Percentiles rank a stretch among this genome's conserved stretches.
Conservation (phyloP, 2,113 vertebrate genomes). For the Gasterosteus nipponicus region DNA sequence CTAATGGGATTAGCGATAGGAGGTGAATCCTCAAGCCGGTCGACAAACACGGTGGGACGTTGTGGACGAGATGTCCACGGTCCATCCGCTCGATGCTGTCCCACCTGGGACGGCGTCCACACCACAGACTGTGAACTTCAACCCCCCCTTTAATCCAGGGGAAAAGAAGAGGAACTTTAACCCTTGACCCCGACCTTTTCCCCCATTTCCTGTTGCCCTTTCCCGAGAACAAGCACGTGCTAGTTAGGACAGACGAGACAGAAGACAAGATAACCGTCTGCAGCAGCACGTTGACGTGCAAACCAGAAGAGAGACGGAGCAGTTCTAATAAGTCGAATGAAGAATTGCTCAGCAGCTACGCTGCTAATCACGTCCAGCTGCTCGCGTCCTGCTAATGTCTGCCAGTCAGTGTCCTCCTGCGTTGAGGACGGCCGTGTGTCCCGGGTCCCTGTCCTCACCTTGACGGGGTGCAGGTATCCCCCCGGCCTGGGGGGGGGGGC, state of each 20-base stretch:
- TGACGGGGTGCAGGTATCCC: conserved; percentile 85
- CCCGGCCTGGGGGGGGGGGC: conserved; percentile 68
- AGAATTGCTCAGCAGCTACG: no score
- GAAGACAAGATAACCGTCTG: no score
- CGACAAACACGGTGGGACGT: no score
- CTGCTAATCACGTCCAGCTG: background rate
- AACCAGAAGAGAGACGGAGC: no score
- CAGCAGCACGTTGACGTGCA: no score
- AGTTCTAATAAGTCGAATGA: no score
- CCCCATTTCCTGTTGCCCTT: no score
- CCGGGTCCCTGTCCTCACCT: conserved; percentile 72
- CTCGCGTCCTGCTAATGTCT: background rate
- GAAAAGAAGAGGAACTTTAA: background rate
- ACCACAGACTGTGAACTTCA: background rate
- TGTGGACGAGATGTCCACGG: no score
- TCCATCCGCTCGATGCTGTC: no score
- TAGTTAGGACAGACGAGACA: no score
- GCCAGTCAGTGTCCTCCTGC: background rate
- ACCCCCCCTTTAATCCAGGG: background rate
- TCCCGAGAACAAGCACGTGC: no score
- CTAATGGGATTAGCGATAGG: background rate
- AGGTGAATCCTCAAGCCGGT: background rate
- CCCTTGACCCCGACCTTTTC: background rate
- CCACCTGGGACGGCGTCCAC: no score
- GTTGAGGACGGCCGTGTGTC: background rate